A percentile compares a stretch with the other conserved stretches of the same genome.
Conservation (phyloP, 2,888 invertebrate species). For the Tinea pellionella region DNA sequence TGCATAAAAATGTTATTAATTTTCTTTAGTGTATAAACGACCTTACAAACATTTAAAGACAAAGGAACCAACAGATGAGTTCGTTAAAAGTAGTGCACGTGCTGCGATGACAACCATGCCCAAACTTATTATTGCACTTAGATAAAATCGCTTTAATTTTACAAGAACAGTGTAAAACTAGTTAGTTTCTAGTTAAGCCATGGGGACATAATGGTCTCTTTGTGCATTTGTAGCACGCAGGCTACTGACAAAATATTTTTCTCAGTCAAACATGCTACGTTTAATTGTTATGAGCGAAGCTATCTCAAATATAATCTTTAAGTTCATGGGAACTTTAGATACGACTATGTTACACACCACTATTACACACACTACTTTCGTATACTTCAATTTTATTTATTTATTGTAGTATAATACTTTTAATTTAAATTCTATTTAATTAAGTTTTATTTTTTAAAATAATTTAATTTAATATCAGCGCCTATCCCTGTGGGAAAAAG, state of each 20-base stretch:
- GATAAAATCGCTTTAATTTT: conserved; percentile 64
- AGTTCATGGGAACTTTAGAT: conserved; percentile 60
- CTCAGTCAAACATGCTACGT: conserved; percentile 31
- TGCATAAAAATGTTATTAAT: too few relatives aligned
- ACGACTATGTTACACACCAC: conserved; percentile 7
- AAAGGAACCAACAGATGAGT: conserved; percentile 17
- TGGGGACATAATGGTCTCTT: conserved; percentile 21
- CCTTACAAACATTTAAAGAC: conserved; percentile 1
- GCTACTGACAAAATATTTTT: conserved; percentile 32
- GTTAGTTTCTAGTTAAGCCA: conserved; percentile 6
- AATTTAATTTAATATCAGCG: too few relatives aligned
- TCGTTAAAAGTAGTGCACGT: conserved; percentile 60
- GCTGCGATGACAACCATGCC: conserved; percentile 39
- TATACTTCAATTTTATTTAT: too few relatives aligned
- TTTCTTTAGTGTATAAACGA: background rate
- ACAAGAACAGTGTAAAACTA: conserved; percentile 30
- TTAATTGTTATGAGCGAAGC: conserved; percentile 54
- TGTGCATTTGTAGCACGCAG: conserved; percentile 36
- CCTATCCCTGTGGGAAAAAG: too few relatives aligned
- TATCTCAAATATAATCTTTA: conserved; percentile 55
- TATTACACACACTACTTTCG: background rate
- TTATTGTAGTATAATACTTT: too few relatives aligned
- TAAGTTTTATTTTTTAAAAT: too few relatives aligned
- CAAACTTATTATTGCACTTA: conserved; percentile 41
- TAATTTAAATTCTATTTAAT: too few relatives aligned